phyloP scores from a whole-genome alignment of 2,113 vertebrate genomes.

The Microcebus tavaratra region DNA sequence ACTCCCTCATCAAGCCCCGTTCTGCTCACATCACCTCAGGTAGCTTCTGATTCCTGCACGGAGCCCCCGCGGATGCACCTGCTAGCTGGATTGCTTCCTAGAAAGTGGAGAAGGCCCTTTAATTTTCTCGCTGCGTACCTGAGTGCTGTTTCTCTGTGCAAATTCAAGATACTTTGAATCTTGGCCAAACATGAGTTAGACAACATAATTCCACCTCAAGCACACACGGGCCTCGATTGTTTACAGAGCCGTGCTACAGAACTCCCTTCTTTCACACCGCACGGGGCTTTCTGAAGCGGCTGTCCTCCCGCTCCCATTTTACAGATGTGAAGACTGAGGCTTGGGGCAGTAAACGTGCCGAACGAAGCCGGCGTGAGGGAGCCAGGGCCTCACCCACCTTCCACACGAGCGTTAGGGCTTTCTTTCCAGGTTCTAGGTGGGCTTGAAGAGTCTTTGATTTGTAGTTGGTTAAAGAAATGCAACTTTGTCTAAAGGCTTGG shows the following conservation, averaged over 20 bases:
- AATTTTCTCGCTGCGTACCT: background rate
- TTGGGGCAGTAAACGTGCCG: accelerated
- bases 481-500: too few relatives aligned
- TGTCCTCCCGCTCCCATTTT: background rate
- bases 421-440: background rate
- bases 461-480: too few relatives aligned
- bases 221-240: accelerated
- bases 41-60: background rate
- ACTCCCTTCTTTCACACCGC: background rate
- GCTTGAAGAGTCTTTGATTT: too few relatives aligned
- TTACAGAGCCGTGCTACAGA: background rate
- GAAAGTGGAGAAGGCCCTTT: background rate
- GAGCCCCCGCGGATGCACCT: background rate
- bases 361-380: accelerated
- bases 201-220: background rate
- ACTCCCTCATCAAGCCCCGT: background rate
- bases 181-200: background rate
- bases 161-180: background rate
- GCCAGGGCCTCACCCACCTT: background rate
- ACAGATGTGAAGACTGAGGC: background rate
- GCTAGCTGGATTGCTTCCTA: background rate
- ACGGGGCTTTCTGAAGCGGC: background rate
- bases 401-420: background rate
- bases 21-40: background rate
- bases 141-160: background rate